Conservation (phyloP, 2,888 invertebrate genomes). For the Dendrolimus pini region DNA sequence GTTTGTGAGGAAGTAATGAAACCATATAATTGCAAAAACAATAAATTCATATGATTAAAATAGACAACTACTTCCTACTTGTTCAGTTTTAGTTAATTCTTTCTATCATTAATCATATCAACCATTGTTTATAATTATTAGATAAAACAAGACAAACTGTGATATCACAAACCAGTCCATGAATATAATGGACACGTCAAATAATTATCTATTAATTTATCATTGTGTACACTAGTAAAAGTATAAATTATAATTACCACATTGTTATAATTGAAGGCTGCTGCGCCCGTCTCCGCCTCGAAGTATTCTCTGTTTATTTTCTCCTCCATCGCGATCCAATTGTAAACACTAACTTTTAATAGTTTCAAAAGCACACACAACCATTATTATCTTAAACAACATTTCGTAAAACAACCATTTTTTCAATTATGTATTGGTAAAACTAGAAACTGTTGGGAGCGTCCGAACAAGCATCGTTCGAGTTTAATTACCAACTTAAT, state of each 20-base stretch:
- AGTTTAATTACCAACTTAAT: not conserved
- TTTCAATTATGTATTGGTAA: constrained; percentile 12
- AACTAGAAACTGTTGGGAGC: constrained; percentile 41
- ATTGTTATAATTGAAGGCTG: constrained; percentile 69
- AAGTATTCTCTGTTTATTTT: constrained; percentile 64
- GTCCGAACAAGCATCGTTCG: constrained; percentile 55
- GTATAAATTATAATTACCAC: constrained; percentile 43
- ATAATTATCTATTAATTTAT: constrained; percentile 8
- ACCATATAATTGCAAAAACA: too few relatives aligned
- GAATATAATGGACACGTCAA: constrained; percentile 53
- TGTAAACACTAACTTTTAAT: constrained; percentile 30
- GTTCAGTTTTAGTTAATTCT: not conserved
- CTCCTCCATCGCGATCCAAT: constrained; percentile 50
- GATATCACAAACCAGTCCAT: not conserved
- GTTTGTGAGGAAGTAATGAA: too few relatives aligned
- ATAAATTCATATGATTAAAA: too few relatives aligned
- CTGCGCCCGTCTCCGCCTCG: constrained; percentile 47
- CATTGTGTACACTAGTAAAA: constrained; percentile 17
- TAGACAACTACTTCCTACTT: not conserved
- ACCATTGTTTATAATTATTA: too few relatives aligned
- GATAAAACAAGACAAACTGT: not conserved
- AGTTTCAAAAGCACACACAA: constrained; percentile 31
- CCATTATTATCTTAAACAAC: constrained; percentile 19
- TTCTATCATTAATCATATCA: not conserved
- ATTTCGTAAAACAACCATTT: constrained; percentile 20